Base-by-base conservation (phyloP, 2,113 vertebrate species). In the Bos indicus region DNA sequence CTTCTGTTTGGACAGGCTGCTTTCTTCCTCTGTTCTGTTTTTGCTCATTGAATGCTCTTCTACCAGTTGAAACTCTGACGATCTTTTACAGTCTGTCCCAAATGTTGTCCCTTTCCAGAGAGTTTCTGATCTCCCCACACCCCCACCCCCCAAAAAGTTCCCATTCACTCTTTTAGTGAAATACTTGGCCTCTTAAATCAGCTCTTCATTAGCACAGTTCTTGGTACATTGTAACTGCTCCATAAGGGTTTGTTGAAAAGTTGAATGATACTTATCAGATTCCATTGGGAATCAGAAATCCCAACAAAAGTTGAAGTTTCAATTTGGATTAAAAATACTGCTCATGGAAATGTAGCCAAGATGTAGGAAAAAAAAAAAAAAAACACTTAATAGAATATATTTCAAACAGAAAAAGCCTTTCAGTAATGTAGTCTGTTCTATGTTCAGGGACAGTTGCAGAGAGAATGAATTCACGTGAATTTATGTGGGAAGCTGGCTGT, bases 401-500 rank as follows among this genome's bases (percentile, higher is more conserved):
- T 97, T 93, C 48, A 56, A 26, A 67, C 19, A 91, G 74, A 74
- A 88, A 82, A 91, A 52, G 7, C 6, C 25, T 67, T 90, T 93
- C 21, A 5, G 52, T 40, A 26, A 83, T 85, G 46, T 9, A 83
- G 60, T 14, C 46, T 89, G 4, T 51, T 93, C 56, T 87, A 4
- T 62, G 71, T 59, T 91, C 87, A 67, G 92, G 48, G 88, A 92
- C 48, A 85, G 81, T 78, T 52, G 91, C 80, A 74, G 28, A 54
- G 92, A 91, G 83, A 93, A 88, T 56, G 14, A 21, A 30, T 52
- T 93, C 84, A 60, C 0, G 17, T 92, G 94, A 91, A 52, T 95
- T 85, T 94, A 62, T 62, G 92, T 91, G 90, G 92, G 94, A 94
- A 96, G 94, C 59, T 89, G 78, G 40, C 67, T 94, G 96, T 95